A percentile compares a stretch with the other conserved stretches of the same genome.
phyloP scores from a whole-genome alignment of 2,113 vertebrate species.

The Oreochromis aureus region DNA sequence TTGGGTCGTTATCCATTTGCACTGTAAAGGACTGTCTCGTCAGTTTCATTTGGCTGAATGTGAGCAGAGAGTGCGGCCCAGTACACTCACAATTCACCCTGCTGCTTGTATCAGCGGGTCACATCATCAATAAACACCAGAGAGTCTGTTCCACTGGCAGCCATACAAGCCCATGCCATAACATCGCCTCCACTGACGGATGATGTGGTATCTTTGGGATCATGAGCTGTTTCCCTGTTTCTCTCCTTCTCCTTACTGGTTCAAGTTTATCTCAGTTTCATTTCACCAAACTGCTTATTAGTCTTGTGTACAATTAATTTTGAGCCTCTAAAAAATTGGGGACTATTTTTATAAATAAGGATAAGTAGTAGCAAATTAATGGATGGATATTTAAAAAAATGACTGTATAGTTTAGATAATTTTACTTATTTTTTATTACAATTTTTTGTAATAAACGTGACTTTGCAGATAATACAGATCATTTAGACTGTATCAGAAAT shows the following conservation, averaged over 20 bases:
- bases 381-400: not conserved
- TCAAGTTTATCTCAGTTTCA: not conserved
- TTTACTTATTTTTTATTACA: not conserved
- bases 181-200: not conserved
- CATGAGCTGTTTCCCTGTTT: not conserved
- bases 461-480: not conserved
- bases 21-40: not conserved
- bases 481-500: not conserved
- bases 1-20: not conserved
- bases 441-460: not conserved
- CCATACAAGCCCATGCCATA: not conserved
- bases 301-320: not conserved
- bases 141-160: not conserved
- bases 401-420: not conserved
- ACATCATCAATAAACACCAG: not conserved
- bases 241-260: not conserved
- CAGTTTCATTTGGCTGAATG: not conserved
- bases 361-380: not conserved
- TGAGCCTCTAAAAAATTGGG: not conserved
- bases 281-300: not conserved
- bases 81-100: not conserved
- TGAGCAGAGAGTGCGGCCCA: not conserved
- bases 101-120: accelerated
- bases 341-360: not conserved
- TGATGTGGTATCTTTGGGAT: not conserved